These are phyloP conservation scores for Drosophila santomea DNA, from an alignment of 1,140 invertebrate species.

Conservation along the genomic window DNA sequence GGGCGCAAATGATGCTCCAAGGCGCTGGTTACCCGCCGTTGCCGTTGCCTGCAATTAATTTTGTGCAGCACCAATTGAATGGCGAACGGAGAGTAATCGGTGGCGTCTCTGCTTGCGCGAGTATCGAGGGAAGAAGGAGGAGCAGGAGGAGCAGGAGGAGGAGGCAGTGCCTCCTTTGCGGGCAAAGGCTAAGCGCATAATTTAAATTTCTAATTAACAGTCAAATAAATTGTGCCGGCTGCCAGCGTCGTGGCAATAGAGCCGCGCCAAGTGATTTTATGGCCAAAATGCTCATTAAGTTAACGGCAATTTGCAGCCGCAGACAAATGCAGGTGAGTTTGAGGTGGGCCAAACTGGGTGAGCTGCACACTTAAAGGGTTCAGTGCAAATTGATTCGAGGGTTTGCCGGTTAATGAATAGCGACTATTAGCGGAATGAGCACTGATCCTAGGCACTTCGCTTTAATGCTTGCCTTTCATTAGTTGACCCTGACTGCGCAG, in stretches of 20 bases:
- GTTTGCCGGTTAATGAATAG: conserved; percentile 16
- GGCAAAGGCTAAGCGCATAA: conserved; percentile 75
- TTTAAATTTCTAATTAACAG: conserved; percentile 82
- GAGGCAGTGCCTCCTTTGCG: conserved; percentile 16
- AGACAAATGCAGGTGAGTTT: conserved; percentile 58
- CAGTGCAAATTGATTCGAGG: conserved; percentile 7
- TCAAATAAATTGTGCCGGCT: conserved; percentile 80
- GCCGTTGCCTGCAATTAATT: conserved; percentile 71
- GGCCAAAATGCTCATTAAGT: conserved; percentile 76
- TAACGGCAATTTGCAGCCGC: conserved; percentile 70
- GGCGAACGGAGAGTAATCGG: conserved; percentile 23
- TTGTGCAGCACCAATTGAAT: conserved; percentile 75
- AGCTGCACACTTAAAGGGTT: conserved; percentile 11
- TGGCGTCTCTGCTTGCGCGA: neutral
- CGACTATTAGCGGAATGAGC: conserved; percentile 6
- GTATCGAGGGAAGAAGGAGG: neutral
- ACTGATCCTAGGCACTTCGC: neutral
- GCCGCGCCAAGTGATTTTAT: conserved; percentile 73
- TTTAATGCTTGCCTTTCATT: neutral
- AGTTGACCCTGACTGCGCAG: neutral
- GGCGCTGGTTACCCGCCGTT: conserved; percentile 10
- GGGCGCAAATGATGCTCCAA: conserved; percentile 58
- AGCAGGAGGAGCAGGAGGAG: neutral
- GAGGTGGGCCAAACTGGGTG: neutral
- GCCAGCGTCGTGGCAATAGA: conserved; percentile 66